Evolutionary conservation across 2,888 invertebrate species (phyloP).

Genomic region (Zhengitettix transpicula): DNA sequence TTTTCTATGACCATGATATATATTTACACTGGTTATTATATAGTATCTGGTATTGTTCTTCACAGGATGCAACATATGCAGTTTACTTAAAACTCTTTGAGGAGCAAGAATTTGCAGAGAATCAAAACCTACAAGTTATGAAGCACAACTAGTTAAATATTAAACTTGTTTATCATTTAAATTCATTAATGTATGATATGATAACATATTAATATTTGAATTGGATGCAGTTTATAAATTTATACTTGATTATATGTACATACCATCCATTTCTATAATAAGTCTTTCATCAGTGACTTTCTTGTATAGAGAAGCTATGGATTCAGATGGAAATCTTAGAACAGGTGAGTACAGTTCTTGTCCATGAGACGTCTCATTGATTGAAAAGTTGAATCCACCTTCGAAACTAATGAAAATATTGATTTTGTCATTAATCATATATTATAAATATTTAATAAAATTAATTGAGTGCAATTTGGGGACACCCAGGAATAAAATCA

Average conservation of each 20-base stretch:
- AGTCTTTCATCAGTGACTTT: conserved; percentile 48
- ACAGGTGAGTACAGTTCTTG: conserved; percentile 20
- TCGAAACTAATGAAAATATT: conserved; percentile 24
- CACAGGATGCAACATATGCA: conserved; percentile 45
- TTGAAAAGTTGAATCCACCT: conserved; percentile 29
- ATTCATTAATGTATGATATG: no score
- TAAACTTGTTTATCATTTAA: no score
- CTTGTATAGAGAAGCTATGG: conserved; percentile 38
- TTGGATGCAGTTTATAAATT: no score
- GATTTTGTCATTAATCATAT: no score
- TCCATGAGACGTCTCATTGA: conserved; percentile 10
- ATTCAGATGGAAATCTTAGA: conserved; percentile 30
- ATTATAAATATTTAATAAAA: no score
- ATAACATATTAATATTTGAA: no score
- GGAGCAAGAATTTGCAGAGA: conserved; percentile 46
- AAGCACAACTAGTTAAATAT: background rate
- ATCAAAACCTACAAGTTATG: conserved; percentile 29
- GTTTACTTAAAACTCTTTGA: conserved; percentile 41
- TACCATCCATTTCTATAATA: conserved; percentile 39
- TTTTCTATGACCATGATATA: conserved; percentile 37
- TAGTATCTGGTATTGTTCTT: conserved; percentile 45
- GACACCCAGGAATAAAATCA: no score
- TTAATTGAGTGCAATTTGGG: no score
- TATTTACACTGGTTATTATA: conserved; percentile 46
- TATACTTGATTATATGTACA: background rate